Conservation (phyloP, 2,113 vertebrate species). For the Notarius lentiginosus region DNA sequence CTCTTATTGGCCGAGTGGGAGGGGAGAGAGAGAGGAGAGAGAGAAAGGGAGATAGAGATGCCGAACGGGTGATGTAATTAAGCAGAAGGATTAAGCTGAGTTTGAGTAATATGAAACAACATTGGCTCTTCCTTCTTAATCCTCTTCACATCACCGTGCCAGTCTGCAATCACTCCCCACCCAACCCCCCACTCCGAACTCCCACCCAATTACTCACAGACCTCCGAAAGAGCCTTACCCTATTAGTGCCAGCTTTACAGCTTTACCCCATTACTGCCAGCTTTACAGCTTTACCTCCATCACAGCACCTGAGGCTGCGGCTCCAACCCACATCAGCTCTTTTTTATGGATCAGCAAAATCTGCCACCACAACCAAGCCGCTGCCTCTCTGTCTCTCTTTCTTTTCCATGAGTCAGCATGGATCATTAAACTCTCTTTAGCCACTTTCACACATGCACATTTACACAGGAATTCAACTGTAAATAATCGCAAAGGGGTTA, state of each 20-base stretch:
- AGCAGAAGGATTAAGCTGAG: slow-evolving; percentile 46
- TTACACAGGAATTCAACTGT: slow-evolving; percentile 1
- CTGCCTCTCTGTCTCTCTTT: neutral
- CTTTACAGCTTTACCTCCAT: slow-evolving; percentile 21
- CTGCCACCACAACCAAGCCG: slow-evolving; percentile 36
- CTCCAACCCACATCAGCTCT: slow-evolving; percentile 6
- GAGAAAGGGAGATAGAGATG: slow-evolving; percentile 33
- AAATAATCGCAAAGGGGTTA: neutral
- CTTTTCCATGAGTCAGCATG: slow-evolving; percentile 9
- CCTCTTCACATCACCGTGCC: slow-evolving; percentile 8
- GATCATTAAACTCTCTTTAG: slow-evolving; percentile 26
- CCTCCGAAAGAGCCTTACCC: slow-evolving; percentile 15
- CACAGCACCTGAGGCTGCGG: slow-evolving; percentile 21
- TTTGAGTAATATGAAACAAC: slow-evolving; percentile 18
- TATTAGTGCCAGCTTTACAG: slow-evolving; percentile 15
- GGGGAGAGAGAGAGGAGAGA: slow-evolving; percentile 20
- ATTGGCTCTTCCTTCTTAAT: slow-evolving; percentile 12
- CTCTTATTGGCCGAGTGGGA: slow-evolving; percentile 24
- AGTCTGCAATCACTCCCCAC: slow-evolving; percentile 10
- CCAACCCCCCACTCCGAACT: neutral
- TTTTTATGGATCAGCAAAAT: slow-evolving; percentile 43
- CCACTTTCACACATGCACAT: neutral
- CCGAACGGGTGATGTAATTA: slow-evolving; percentile 51
- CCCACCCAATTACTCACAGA: slow-evolving; percentile 2
- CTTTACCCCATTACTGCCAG: slow-evolving; percentile 22